phyloP scores from a whole-genome alignment of 2,888 invertebrate genomes.

The Apoda limacodes region DNA sequence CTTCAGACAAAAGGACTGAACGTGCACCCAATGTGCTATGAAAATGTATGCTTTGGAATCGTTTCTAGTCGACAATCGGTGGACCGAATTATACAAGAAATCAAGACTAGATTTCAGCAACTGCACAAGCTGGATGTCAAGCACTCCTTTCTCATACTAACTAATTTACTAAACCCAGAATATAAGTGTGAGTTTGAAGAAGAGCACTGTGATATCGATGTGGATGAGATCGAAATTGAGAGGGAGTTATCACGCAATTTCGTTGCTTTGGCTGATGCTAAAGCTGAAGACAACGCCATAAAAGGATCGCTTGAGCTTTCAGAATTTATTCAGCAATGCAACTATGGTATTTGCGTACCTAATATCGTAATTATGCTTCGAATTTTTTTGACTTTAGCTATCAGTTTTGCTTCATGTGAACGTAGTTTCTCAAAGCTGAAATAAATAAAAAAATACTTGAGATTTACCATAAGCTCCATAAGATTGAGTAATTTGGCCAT shows the following conservation, averaged over 20 bases:
- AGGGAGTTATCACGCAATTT: conserved; percentile 1
- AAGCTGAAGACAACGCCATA: conserved; percentile 1
- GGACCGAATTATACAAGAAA: conserved; percentile 1
- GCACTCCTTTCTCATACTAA: neutral
- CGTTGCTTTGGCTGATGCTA: neutral
- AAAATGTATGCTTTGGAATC: conserved; percentile 2
- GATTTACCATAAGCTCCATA: no score
- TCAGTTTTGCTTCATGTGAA: no score
- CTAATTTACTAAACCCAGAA: conserved; percentile 3
- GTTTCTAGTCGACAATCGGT: conserved; percentile 1
- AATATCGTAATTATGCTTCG: conserved; percentile 5
- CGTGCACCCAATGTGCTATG: neutral
- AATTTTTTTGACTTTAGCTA: no score
- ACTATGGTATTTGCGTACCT: conserved; percentile 1
- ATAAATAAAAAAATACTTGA: no score
- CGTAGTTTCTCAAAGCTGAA: no score
- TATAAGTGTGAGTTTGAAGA: conserved; percentile 1
- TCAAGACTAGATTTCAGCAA: conserved; percentile 2
- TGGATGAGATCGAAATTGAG: conserved; percentile 1
- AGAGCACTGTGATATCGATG: conserved; percentile 1
- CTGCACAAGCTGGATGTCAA: neutral
- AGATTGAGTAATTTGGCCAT: no score
- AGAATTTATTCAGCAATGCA: conserved; percentile 1
- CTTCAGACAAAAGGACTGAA: conserved; percentile 1
- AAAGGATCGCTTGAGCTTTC: conserved; percentile 2